These are phyloP conservation scores for Sanderia malayensis DNA, from an alignment of 30 jellyfish, hydroid and myxozoan species.

Conservation along the genomic window DNA sequence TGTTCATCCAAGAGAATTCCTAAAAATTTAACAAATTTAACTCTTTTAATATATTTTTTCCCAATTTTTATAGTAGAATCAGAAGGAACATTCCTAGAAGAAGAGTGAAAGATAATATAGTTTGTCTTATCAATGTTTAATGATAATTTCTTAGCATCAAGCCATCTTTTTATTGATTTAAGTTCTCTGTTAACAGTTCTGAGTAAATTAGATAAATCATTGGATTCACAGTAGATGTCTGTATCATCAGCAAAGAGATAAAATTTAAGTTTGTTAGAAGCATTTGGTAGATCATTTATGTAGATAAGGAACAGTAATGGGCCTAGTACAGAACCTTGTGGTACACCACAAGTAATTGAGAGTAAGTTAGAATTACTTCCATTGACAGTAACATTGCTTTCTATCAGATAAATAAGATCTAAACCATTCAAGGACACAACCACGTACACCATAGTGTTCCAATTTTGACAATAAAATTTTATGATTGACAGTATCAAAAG, in stretches of 20 bases:
- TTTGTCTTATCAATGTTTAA: too few relatives aligned
- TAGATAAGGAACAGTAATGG: constrained; percentile 51
- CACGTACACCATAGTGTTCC: constrained; percentile 64
- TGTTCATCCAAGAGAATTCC: constrained; percentile 35
- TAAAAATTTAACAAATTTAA: too few relatives aligned
- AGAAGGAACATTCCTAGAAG: constrained; percentile 11
- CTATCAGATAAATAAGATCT: constrained; percentile 58
- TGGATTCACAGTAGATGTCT: constrained; percentile 40
- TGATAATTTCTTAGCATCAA: constrained; percentile 1
- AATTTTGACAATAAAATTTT: constrained; percentile 36
- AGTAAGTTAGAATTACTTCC: constrained; percentile 38
- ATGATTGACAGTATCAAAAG: too few relatives aligned
- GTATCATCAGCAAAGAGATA: constrained; percentile 63
- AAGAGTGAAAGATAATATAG: constrained; percentile 10
- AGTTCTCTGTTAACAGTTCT: too few relatives aligned
- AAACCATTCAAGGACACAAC: constrained; percentile 45
- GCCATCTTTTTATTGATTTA: neutral
- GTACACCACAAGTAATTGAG: constrained; percentile 50
- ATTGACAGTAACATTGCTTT: constrained; percentile 51
- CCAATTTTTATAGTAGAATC: constrained; percentile 17
- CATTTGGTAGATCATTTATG: constrained; percentile 56
- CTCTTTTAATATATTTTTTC: constrained; percentile 4
- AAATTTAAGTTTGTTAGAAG: constrained; percentile 28
- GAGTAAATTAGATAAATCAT: constrained; percentile 23
- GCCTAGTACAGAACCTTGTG: constrained; percentile 62